Evolutionary conservation across 2,797 vertebrate species (phyloP), one percentile per base, ranked within the genome.

Genomic region (Platalea minor): DNA sequence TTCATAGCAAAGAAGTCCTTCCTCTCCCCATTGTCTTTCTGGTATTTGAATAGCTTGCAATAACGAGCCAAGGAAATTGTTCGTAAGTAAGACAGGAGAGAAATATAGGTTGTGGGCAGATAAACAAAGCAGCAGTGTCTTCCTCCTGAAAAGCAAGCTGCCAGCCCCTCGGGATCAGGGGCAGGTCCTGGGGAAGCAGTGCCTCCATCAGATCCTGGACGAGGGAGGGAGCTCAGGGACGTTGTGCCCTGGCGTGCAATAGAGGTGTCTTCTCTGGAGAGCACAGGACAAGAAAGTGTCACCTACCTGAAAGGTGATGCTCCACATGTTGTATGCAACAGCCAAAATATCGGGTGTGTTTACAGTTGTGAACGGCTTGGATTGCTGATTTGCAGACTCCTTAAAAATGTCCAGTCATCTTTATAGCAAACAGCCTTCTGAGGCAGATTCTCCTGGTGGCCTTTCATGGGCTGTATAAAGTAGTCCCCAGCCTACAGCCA

Each of bases 1-100:
- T 89, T 96, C 87, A 95, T 3, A 80, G 87, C 64, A 87, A 77
- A 89, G 75, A 91, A 89, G 87, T 77, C 57, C 92, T 91, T 97
- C 91, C 85, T 97, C 85, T 97, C 29, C 41, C 73, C 76, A 65
- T 96, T 91, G 68, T 89, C 57, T 31, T 88, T 75, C 69, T 90
- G 57, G 7, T 75, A 16, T 81, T 88, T 88, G 91, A 94, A 89
- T 31, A 84, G 61, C 46, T 93, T 91, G 93, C 89, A 85, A 23
- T 69, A 92, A 78, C 1, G 5, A 92, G 79, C 65, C 87, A 85
- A 93, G 45, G n/a, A 77, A 95, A 72, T 85, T 0, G 3, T 56
- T 83, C n/a, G 67, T 64, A 91, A 87, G 24, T 57, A 45, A 90
- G 72, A 48, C 63, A 77, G 87, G 75, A 87, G 57, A 88, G 33